A percentile compares a stretch with the other conserved stretches of the same genome.
phyloP scores from a whole-genome alignment of 2,888 invertebrate species.

The Drosophila rubida region DNA sequence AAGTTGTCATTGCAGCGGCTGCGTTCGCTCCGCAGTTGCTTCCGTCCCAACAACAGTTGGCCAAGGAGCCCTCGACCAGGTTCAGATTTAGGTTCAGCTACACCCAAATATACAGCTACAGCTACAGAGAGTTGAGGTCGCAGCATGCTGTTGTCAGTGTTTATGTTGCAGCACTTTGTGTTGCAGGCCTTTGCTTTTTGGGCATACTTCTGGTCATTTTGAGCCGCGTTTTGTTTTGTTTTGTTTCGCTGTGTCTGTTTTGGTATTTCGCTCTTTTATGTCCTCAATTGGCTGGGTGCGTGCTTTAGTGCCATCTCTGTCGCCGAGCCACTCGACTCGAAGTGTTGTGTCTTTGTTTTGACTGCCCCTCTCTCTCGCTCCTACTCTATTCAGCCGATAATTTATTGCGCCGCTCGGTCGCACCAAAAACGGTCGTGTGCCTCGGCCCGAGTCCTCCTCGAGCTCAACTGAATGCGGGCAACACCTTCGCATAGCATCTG shows the following conservation, averaged over 20 bases:
- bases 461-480: conserved; percentile 58
- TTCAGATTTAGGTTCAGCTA: conserved; percentile 54
- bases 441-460: conserved; percentile 54
- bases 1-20: conserved; percentile 73
- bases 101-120: not conserved
- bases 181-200: conserved; percentile 58
- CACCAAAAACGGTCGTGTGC: conserved; percentile 75
- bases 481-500: conserved; percentile 74
- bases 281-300: conserved; percentile 74
- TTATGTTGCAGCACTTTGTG: conserved; percentile 67
- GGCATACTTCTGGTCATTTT: conserved; percentile 71
- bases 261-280: conserved; percentile 56
- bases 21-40: conserved; percentile 53
- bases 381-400: conserved; percentile 70
- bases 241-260: conserved; percentile 15
- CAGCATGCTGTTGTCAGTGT: conserved; percentile 76
- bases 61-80: conserved; percentile 9
- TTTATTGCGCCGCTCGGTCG: conserved; percentile 78
- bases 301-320: conserved; percentile 59
- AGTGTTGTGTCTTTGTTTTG: conserved; percentile 60
- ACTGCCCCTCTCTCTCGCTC: conserved; percentile 22
- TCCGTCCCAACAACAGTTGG: conserved; percentile 49
- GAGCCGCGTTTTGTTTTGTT: conserved; percentile 34
- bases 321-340: conserved; percentile 36
- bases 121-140: conserved; percentile 55